Evolutionary conservation across 2,797 vertebrate species (phyloP).

Genomic region (Micropoecilia bifurca): DNA sequence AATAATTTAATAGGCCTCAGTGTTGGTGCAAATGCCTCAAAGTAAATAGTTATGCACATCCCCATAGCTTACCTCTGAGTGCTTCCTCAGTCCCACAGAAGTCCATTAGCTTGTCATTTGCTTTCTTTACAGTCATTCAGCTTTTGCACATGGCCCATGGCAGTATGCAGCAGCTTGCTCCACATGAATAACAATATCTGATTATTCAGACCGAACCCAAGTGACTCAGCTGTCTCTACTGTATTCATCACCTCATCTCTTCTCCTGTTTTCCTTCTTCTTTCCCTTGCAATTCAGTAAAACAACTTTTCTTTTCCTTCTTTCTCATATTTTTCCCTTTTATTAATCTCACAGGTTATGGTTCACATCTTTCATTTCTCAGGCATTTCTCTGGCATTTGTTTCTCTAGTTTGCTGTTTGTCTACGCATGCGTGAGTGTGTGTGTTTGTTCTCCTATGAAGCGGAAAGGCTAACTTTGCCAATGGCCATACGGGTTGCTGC

Average conservation of each 20-base stretch:
- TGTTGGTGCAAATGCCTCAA: slow-evolving; percentile 61
- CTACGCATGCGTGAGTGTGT: background rate
- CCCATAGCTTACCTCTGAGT: slow-evolving; percentile 48
- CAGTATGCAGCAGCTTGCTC: slow-evolving; percentile 67
- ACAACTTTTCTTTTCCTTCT: slow-evolving; percentile 9
- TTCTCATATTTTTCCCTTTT: slow-evolving; percentile 22
- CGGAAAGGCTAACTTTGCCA: slow-evolving; percentile 60
- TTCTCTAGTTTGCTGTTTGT: background rate
- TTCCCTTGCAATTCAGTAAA: slow-evolving; percentile 23
- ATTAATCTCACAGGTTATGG: slow-evolving; percentile 38
- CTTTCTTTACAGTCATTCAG: slow-evolving; percentile 75
- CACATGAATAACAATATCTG: slow-evolving; percentile 78
- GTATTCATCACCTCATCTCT: slow-evolving; percentile 64
- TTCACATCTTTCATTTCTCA: slow-evolving; percentile 24
- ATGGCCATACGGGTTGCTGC: slow-evolving; percentile 60
- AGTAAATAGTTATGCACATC: slow-evolving; percentile 55
- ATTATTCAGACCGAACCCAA: slow-evolving; percentile 74
- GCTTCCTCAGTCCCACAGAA: slow-evolving; percentile 64
- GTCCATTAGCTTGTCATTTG: slow-evolving; percentile 72
- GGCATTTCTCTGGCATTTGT: slow-evolving; percentile 4
- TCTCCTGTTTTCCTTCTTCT: slow-evolving; percentile 29
- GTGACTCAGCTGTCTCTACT: slow-evolving; percentile 79
- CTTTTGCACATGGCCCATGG: slow-evolving; percentile 73
- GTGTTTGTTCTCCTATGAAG: slow-evolving; percentile 31
- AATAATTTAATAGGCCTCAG: slow-evolving; percentile 31